Percentiles rank a stretch among this genome's conserved stretches.
Conservation (phyloP, 2,113 vertebrate genomes). For the Oryzias celebensis region DNA sequence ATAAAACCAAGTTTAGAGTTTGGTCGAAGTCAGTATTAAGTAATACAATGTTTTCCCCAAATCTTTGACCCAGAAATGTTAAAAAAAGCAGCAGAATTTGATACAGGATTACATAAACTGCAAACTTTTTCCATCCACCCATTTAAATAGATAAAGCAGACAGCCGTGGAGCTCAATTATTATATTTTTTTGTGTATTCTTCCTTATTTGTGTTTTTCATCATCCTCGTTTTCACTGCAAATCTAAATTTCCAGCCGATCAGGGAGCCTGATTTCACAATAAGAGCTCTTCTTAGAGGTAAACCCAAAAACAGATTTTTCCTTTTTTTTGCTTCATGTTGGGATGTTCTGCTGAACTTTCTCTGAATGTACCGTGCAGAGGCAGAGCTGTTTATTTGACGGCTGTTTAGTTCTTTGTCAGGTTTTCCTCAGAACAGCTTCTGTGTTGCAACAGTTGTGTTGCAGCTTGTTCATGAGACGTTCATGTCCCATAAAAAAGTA, state of each 20-base stretch:
- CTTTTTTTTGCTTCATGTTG: no score
- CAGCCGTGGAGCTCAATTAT: neutral
- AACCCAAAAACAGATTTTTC: no score
- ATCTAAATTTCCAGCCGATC: conserved; percentile 59
- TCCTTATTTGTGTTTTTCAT: conserved; percentile 28
- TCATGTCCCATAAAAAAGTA: no score
- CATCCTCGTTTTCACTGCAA: conserved; percentile 42
- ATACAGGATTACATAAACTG: neutral
- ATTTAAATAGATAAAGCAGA: neutral
- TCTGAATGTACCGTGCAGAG: no score
- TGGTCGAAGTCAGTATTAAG: neutral
- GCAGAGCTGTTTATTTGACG: no score
- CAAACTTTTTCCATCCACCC: neutral
- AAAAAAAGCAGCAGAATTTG: neutral
- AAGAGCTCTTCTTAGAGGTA: conserved; percentile 38
- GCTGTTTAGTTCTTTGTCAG: no score
- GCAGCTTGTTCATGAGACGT: no score
- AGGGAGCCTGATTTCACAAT: conserved; percentile 56
- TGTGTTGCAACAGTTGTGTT: no score
- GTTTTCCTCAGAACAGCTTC: no score
- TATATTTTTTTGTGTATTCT: neutral
- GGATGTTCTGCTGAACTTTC: no score
- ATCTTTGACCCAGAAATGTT: no score
- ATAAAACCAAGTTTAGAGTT: neutral
- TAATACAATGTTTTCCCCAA: no score